Percentiles rank a stretch among this genome's conserved stretches.
Evolutionary conservation across 2,113 vertebrate genomes (phyloP).

Genomic region (Ailuropoda melanoleuca): DNA sequence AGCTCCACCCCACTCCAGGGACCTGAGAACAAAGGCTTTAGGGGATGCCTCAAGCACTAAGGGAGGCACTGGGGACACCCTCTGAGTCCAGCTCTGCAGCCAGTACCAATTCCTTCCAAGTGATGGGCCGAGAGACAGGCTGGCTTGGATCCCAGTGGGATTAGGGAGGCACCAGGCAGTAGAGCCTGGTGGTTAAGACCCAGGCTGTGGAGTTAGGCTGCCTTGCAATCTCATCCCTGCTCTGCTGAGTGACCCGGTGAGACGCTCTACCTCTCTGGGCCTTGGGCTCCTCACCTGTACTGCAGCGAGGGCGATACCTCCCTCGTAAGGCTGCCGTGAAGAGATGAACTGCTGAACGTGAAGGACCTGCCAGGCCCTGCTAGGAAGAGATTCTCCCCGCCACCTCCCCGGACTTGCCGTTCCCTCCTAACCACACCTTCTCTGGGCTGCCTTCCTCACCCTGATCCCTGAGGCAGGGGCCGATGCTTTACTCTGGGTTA

Average conservation of each 20-base stretch:
- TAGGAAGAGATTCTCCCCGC: neutral
- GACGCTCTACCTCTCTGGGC: neutral
- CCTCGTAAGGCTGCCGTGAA: neutral
- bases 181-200: neutral
- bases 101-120: neutral
- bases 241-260: neutral
- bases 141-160: conserved; percentile 51
- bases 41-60: neutral
- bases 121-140: conserved; percentile 23
- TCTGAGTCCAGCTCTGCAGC: neutral
- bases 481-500: neutral
- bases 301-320: neutral
- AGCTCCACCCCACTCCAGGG: neutral
- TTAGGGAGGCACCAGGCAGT: neutral
- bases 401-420: neutral
- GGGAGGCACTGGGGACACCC: neutral
- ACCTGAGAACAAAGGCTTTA: neutral
- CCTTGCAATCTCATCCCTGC: neutral
- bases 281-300: neutral
- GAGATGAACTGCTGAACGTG: rapidly evolving
- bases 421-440: neutral
- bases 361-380: neutral
- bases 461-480: neutral
- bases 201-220: neutral
- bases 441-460: neutral